A percentile compares a stretch with the other conserved stretches of the same genome.
phyloP scores from a whole-genome alignment of 2,888 invertebrate species.

The Lochmaea capreae region DNA sequence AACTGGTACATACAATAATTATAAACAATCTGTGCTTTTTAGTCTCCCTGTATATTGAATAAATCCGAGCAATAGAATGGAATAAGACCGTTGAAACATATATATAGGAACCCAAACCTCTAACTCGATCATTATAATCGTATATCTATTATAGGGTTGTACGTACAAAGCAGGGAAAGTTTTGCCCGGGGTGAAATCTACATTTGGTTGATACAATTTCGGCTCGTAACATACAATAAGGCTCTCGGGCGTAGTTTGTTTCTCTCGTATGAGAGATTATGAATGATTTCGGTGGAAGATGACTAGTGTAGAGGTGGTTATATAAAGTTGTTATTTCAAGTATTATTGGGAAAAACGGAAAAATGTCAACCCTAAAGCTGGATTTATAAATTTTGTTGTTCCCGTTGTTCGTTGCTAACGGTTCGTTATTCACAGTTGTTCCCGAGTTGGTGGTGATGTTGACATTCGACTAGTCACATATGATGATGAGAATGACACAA shows the following conservation, averaged over 20 bases:
- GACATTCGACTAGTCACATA: too few species aligned
- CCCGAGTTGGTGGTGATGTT: too few species aligned
- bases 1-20: too few species aligned
- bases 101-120: conserved; percentile 54
- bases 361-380: too few species aligned
- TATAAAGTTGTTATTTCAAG: too few species aligned
- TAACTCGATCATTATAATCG: conserved; percentile 64
- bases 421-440: too few species aligned
- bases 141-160: conserved; percentile 60
- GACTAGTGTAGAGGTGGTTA: conserved; percentile 1
- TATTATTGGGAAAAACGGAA: too few species aligned
- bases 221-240: conserved; percentile 46
- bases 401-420: too few species aligned
- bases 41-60: not conserved
- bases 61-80: conserved; percentile 22
- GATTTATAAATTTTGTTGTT: too few species aligned
- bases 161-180: conserved; percentile 48
- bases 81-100: conserved; percentile 53
- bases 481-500: too few species aligned
- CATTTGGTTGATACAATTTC: conserved; percentile 55
- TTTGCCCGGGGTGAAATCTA: conserved; percentile 57
- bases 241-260: conserved; percentile 41
- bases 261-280: conserved; percentile 10
- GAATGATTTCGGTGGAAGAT: conserved; percentile 6
- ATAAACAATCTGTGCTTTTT: not conserved